Evolutionary conservation across 2,113 vertebrate genomes (phyloP).

Genomic region (Channa maculata): DNA sequence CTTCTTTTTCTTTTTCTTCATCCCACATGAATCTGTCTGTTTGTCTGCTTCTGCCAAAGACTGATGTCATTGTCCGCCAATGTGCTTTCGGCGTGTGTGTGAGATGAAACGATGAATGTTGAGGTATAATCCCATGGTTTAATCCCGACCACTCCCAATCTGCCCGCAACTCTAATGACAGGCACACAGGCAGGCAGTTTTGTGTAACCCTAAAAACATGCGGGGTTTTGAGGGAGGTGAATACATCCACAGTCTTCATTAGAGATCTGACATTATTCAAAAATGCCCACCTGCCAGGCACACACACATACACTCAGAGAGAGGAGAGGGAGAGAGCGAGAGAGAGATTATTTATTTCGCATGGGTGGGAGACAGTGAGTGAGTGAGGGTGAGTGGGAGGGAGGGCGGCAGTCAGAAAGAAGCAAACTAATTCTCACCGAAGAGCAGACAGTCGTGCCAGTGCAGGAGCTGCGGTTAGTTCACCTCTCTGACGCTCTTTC

Average conservation of each 20-base stretch:
- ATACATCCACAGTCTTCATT: conserved; percentile 43
- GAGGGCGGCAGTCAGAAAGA: conserved; percentile 73
- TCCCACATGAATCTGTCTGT: conserved; percentile 60
- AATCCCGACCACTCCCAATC: conserved; percentile 77
- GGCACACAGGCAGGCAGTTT: conserved; percentile 10
- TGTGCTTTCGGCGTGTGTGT: conserved; percentile 41
- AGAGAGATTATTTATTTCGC: conserved; percentile 77
- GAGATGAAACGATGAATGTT: conserved; percentile 77
- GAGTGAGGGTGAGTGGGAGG: conserved; percentile 65
- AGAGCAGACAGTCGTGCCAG: conserved; percentile 64
- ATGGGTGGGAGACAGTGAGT: conserved; percentile 75
- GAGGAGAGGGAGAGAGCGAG: conserved; percentile 43
- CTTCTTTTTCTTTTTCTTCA: conserved; percentile 38
- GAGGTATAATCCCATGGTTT: conserved; percentile 77
- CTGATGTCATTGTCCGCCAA: conserved; percentile 78
- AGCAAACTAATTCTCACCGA: conserved; percentile 77
- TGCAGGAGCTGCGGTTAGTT: conserved; percentile 57
- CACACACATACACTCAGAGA: not conserved
- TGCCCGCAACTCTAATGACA: conserved; percentile 30
- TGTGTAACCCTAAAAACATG: conserved; percentile 21
- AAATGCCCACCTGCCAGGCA: conserved; percentile 56
- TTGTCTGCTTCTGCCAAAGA: conserved; percentile 57
- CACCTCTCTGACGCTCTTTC: conserved; percentile 50
- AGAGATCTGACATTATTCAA: conserved; percentile 63
- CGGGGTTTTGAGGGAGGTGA: conserved; percentile 3